Base-by-base conservation (phyloP, 2,888 invertebrate species). In the Eremobia ochroleuca region DNA sequence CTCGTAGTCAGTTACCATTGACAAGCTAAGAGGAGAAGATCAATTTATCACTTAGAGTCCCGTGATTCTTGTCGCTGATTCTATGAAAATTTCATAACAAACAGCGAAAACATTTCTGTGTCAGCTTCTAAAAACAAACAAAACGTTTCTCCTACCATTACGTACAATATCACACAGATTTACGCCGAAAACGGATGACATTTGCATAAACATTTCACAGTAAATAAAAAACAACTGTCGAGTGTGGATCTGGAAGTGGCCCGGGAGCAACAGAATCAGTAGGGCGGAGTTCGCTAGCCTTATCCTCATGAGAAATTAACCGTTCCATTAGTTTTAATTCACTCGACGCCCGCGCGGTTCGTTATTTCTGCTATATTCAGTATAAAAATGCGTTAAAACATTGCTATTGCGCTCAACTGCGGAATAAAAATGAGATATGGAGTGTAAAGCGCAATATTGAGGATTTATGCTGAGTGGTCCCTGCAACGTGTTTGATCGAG, bases 251-350 rank as follows among this genome's bases (percentile, higher is more conserved):
- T 81, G 81, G 79, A 86, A 83, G 77, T 81, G 84, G 81, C 52
- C n/a, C 52, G 73, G 68, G 80, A 81, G 81, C 75, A 71, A 77
- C 91, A 90, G 90, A 92, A 93, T 93, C 92, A 90, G 92, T 89
- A 91, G 91, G 90, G 92, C 91, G 90, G 92, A 93, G 92, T 92
- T 92, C 89, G 87, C 88, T 87, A 93, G 94, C 92, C 94, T 94
- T 95, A 96, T 95, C 92, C 96, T 96, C 96, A 94, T 95, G 96
- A 96, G 96, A 96, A 96, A 96, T 96, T 96, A 96, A 95, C 94
- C 92, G 95, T 94, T 96, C 96, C 96, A 96, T 96, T 96, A 96
- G 96, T 96, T 96, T 96, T 96, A 96, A 96, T 96, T 96, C 95
- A 95, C 95, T 94, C 92, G 93, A 91, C 94, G 92, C 92, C 92